A percentile compares a stretch with the other conserved stretches of the same genome.
These are phyloP conservation scores for Fulmarus glacialis DNA, from an alignment of 2,113 vertebrate genomes.

Conservation along the genomic window DNA sequence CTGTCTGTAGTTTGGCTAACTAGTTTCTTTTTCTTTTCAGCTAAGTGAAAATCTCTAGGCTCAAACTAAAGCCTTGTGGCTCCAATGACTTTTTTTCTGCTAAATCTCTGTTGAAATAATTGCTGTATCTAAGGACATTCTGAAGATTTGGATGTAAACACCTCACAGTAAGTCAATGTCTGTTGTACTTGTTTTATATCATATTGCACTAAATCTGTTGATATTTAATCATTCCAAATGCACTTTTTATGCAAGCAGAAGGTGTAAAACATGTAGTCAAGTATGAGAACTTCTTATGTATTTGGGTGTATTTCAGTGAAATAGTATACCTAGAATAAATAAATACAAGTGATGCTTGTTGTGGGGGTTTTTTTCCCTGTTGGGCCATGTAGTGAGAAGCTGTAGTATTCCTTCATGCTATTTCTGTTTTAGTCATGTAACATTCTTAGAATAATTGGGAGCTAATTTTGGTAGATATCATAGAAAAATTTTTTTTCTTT, in stretches of 20 bases:
- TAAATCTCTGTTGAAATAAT: not conserved
- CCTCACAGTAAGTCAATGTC: not conserved
- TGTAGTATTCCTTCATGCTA: not conserved
- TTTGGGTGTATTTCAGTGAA: not conserved
- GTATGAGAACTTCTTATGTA: not conserved
- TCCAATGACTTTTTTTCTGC: not conserved
- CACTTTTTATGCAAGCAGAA: not conserved
- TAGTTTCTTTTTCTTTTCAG: not conserved
- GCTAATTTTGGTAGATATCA: not conserved
- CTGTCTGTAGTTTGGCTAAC: not conserved
- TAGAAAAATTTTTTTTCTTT: not conserved
- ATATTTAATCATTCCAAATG: not conserved
- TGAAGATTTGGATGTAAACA: not conserved
- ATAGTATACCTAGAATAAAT: not conserved
- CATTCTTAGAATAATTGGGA: not conserved
- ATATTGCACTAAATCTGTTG: not conserved
- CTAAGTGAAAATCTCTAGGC: not conserved
- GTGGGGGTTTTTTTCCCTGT: not conserved
- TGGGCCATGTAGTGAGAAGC: not conserved
- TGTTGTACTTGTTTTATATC: not conserved
- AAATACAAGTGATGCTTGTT: not conserved
- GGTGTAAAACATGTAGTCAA: not conserved
- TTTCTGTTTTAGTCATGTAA: not conserved
- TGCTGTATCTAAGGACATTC: not conserved
- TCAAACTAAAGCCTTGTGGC: not conserved